Evolutionary conservation across 2,797 vertebrate species (phyloP).

Genomic region (Odontamblyopus rebecca): DNA sequence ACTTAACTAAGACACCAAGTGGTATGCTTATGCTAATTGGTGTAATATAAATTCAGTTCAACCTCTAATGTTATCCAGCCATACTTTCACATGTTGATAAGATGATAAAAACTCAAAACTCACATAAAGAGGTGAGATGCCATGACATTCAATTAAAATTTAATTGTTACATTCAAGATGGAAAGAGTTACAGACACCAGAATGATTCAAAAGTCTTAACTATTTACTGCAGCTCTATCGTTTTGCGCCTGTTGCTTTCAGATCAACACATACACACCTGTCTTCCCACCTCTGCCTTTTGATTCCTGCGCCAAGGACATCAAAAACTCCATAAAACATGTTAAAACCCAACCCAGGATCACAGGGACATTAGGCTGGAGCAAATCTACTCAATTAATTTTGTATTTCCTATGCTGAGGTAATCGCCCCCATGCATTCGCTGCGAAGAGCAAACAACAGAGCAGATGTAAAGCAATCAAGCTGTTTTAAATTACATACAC

Average conservation of each 20-base stretch:
- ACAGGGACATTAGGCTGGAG: neutral
- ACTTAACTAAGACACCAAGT: neutral
- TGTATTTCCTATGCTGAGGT: neutral
- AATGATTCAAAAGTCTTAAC: neutral
- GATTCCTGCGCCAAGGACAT: neutral
- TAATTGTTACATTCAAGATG: neutral
- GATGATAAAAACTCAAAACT: neutral
- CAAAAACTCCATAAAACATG: neutral
- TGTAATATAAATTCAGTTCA: neutral
- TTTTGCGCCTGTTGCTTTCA: neutral
- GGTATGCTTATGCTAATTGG: no score
- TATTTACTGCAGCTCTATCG: neutral
- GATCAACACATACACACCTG: neutral
- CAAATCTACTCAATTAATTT: neutral
- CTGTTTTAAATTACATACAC: neutral
- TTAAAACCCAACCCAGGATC: neutral
- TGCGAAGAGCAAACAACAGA: neutral
- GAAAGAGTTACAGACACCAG: no score
- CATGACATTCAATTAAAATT: neutral
- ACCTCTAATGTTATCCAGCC: neutral
- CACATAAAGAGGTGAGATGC: neutral
- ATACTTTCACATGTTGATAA: neutral
- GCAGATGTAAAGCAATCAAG: slow-evolving; percentile 8
- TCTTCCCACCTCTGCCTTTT: neutral
- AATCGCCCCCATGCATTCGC: neutral